Evolutionary conservation across 2,113 vertebrate genomes (phyloP).

Genomic region (Ploceus nigricollis): DNA sequence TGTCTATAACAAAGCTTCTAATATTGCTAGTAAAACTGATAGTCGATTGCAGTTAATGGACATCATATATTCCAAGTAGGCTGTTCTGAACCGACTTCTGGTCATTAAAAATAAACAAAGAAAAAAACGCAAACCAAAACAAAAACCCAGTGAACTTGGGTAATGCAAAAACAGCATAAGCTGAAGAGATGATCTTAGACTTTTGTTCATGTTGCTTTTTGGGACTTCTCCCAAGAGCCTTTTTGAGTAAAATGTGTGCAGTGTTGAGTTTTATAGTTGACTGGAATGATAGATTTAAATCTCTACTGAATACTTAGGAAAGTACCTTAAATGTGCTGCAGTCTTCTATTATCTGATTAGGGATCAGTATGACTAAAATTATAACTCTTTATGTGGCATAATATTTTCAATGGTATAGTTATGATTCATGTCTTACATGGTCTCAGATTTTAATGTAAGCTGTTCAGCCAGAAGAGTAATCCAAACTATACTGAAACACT

Average conservation of each 20-base stretch:
- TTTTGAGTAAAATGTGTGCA: neutral
- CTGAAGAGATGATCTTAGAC: neutral
- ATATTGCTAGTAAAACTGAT: neutral
- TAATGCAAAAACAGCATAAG: neutral
- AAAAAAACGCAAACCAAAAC: fast-evolving
- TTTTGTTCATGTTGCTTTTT: neutral
- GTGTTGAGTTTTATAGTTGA: neutral
- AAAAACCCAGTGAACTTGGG: neutral
- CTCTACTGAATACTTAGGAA: neutral
- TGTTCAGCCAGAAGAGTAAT: neutral
- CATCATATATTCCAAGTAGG: neutral
- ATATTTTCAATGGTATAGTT: neutral
- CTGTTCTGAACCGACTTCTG: neutral
- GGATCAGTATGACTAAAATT: neutral
- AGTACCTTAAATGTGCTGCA: neutral
- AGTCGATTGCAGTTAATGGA: neutral
- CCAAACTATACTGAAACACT: neutral
- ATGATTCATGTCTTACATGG: neutral
- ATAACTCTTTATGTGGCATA: neutral
- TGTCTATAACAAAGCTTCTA: neutral
- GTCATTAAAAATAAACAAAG: neutral
- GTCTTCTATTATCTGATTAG: neutral
- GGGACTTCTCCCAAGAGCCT: neutral
- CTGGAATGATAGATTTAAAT: neutral
- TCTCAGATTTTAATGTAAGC: neutral